These are phyloP conservation scores for Craseonycteris thonglongyai DNA, from an alignment of 2,113 vertebrate species.

Conservation along the genomic window DNA sequence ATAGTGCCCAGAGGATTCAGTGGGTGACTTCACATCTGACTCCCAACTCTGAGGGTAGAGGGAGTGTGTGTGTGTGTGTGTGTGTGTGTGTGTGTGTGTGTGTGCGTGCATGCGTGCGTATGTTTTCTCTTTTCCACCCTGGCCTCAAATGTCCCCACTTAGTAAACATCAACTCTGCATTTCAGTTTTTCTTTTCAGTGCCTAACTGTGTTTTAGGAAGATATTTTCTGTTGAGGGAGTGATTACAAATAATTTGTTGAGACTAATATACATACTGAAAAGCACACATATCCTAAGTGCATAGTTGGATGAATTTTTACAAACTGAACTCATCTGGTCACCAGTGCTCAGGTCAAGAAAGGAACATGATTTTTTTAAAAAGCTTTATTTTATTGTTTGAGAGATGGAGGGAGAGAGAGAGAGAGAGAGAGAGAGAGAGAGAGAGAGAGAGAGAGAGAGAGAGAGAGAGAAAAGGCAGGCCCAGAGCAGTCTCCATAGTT, in stretches of 20 bases:
- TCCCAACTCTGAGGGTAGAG: background rate
- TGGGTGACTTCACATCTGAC: background rate
- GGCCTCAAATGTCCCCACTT: background rate
- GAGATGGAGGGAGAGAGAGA: too few species aligned
- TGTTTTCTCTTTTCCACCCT: accelerated
- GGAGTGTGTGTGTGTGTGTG: accelerated
- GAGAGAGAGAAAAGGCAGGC: too few species aligned
- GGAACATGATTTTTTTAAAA: background rate
- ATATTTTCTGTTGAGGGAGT: background rate
- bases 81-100: too few species aligned
- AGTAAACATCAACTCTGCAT: background rate
- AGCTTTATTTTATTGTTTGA: too few species aligned
- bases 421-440: too few species aligned
- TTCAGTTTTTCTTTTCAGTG: background rate
- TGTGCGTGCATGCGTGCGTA: too few species aligned
- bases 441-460: too few species aligned
- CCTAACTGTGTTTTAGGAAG: background rate
- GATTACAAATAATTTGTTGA: background rate
- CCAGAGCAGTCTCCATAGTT: too few species aligned
- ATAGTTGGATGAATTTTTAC: background rate
- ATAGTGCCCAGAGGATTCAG: background rate
- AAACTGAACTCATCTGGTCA: background rate
- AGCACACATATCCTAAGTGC: background rate
- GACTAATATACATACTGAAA: background rate
- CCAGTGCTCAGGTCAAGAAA: background rate